A percentile compares a stretch with the other conserved stretches of the same genome.
These are phyloP conservation scores for Pyrgilauda ruficollis DNA, from an alignment of 2,113 vertebrate genomes.

Conservation along the genomic window DNA sequence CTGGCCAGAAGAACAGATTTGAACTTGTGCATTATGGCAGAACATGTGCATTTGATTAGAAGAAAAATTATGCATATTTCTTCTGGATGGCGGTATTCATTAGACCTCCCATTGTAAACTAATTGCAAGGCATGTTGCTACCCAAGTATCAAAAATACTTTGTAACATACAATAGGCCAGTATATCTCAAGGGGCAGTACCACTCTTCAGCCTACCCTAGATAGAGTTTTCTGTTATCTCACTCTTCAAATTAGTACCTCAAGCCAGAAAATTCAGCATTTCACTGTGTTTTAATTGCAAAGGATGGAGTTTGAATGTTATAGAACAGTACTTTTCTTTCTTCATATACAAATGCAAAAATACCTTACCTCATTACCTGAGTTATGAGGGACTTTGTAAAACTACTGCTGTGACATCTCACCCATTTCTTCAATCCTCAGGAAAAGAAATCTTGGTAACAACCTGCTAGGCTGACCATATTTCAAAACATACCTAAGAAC, in stretches of 20 bases:
- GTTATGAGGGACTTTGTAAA: not conserved
- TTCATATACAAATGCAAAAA: not conserved
- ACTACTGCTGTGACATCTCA: not conserved
- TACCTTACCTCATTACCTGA: not conserved
- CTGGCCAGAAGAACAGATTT: conserved; percentile 66
- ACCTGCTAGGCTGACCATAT: not conserved
- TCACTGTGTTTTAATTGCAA: not conserved
- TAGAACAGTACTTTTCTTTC: not conserved
- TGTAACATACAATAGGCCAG: not conserved
- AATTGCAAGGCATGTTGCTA: conserved; percentile 38
- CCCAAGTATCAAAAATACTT: conserved; percentile 32
- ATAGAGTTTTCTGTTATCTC: not conserved
- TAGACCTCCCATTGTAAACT: conserved; percentile 42
- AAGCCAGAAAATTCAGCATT: not conserved
- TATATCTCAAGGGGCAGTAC: not conserved
- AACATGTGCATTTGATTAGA: conserved; percentile 71
- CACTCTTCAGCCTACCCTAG: not conserved
- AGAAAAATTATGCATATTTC: conserved; percentile 55
- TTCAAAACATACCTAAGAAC: not conserved
- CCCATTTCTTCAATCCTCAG: not conserved
- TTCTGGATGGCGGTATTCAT: conserved; percentile 42
- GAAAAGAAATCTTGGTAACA: not conserved
- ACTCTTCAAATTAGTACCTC: not conserved
- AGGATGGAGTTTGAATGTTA: not conserved
- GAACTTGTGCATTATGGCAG: conserved; percentile 57